Conservation (phyloP, 2,113 vertebrate species). For the Anhinga anhinga region DNA sequence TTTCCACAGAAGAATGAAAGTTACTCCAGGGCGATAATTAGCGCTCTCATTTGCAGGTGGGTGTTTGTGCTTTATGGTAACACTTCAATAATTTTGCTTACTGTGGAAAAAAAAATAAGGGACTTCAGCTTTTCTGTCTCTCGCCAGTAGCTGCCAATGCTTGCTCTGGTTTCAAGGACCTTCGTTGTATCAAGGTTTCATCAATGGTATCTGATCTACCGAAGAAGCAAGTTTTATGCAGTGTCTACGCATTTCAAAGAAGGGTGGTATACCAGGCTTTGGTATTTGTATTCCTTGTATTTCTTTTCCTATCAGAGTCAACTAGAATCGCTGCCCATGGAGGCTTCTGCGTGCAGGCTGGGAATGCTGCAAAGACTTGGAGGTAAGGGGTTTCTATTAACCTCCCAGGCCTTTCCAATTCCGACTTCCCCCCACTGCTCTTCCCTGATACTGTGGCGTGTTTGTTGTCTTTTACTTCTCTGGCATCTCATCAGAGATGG, state of each 20-base stretch:
- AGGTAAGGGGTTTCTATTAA: background rate
- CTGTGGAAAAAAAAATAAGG: background rate
- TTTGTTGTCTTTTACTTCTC: background rate
- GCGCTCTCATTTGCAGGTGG: background rate
- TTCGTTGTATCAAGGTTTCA: background rate
- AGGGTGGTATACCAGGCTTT: background rate
- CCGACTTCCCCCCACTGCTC: background rate
- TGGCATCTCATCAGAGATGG: background rate
- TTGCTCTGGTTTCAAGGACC: background rate
- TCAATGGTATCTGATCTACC: background rate
- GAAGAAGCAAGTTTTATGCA: background rate
- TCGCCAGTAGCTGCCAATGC: background rate
- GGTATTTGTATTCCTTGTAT: background rate
- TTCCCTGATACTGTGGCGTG: fast-evolving
- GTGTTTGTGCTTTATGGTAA: background rate
- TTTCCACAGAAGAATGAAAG: background rate
- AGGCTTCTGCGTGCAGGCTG: background rate
- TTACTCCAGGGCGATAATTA: background rate
- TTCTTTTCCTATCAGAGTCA: background rate
- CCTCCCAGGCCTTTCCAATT: background rate
- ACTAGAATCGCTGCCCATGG: background rate
- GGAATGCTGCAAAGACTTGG: background rate
- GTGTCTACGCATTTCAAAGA: background rate
- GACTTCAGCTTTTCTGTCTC: background rate
- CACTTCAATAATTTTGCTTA: background rate